A percentile compares a stretch with the other conserved stretches of the same genome.
These are phyloP conservation scores for Solea solea DNA, from an alignment of 2,113 vertebrate genomes.

Conservation along the genomic window DNA sequence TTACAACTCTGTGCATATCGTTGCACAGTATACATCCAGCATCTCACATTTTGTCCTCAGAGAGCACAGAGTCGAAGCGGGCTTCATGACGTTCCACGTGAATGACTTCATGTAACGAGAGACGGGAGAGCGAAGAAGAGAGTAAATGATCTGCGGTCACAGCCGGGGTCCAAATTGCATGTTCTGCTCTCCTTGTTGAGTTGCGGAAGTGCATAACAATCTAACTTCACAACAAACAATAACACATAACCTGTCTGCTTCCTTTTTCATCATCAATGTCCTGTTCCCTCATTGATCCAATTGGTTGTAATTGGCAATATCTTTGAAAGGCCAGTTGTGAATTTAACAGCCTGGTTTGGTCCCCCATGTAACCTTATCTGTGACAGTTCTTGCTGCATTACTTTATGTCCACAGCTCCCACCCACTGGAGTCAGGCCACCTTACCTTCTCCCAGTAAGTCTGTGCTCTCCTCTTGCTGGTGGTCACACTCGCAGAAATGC, in stretches of 20 bases:
- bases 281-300: neutral
- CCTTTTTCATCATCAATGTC: neutral
- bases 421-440: conserved; percentile 3
- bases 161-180: conserved; percentile 25
- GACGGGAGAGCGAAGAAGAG: conserved; percentile 26
- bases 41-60: conserved; percentile 34
- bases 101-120: conserved; percentile 70
- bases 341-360: conserved; percentile 49
- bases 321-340: conserved; percentile 37
- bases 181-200: conserved; percentile 14
- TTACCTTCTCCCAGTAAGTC: conserved; percentile 15
- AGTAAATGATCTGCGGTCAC: conserved; percentile 31
- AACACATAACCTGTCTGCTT: conserved; percentile 11
- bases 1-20: conserved; percentile 49
- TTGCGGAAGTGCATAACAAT: conserved; percentile 41
- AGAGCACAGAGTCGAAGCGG: conserved; percentile 15
- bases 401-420: conserved; percentile 32
- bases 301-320: conserved; percentile 27
- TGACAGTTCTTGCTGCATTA: conserved; percentile 47
- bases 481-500: conserved; percentile 34
- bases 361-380: conserved; percentile 63
- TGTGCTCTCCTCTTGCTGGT: conserved; percentile 10
- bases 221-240: conserved; percentile 50
- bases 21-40: conserved; percentile 21
- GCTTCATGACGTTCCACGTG: conserved; percentile 40